Evolutionary conservation across 1,140 invertebrate genomes (phyloP), one percentile per base, ranked within the genome.

Genomic region (Anastrepha ludens): DNA sequence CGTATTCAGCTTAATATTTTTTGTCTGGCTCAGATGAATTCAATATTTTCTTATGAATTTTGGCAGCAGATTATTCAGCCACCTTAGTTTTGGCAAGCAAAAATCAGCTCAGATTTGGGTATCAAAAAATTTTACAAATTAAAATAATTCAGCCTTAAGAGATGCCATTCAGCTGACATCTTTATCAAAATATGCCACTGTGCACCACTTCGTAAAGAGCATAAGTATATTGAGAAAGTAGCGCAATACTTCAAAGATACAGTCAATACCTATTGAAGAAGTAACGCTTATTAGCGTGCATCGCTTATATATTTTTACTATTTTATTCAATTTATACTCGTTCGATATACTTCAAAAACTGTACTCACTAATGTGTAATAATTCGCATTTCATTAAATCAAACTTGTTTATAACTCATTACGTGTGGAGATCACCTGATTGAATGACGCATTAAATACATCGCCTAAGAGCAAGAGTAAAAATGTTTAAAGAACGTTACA

Each of bases 311-410:
- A 9, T 13, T 44, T 44, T 13, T 44, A 47, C 44, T 74, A 17
- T 55, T 55, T 47, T 74, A 74, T 74, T 44, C 13, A 74, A 41
- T 41, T 47, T 41, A 67, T 17, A 64, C 6, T 64, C 29, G 29
- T 29, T 29, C 29, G 50, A 55, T 55, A 11, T 55, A 11, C 39
- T 67, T 15, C 11, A 41, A 67, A 67, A 29, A n/a, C 39, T n/a
- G 5, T 74, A 74, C 41, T 44, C 17, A 15, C 39, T 47, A 15
- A n/a, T 47, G 15, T 74, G 41, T 4, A 74, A 15, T 74, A 62
- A n/a, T 17, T 15, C 39, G 41, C 67, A 74, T 74, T 44, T 41
- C 67, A 74, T 74, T 74, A 47, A 74, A 17, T 74, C 67, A 44
- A 74, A 70, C 39, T 55, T 55, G 50, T 11, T n/a, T 7, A 8